Percentiles rank a stretch among this genome's conserved stretches.
phyloP scores from a whole-genome alignment of 2,113 vertebrate species.

The Thunnus thynnus region DNA sequence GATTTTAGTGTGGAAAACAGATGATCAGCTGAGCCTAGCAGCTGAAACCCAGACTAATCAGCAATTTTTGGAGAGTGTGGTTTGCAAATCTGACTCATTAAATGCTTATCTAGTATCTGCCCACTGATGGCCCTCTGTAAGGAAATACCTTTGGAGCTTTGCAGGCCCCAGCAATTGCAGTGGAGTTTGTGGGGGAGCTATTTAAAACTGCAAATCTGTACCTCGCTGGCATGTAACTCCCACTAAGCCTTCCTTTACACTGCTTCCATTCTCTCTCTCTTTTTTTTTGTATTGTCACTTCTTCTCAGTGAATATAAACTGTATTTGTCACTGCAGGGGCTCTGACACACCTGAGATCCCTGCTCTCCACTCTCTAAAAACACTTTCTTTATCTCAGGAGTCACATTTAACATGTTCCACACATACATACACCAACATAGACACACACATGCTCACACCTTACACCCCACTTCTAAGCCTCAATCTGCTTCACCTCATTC shows the following conservation, averaged over 20 bases:
- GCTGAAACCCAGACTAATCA: background rate
- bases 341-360: slow-evolving; percentile 18
- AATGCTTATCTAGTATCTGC: background rate
- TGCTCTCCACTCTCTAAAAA: slow-evolving; percentile 29
- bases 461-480: slow-evolving; percentile 39
- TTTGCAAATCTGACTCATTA: slow-evolving; percentile 10
- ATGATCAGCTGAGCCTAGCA: background rate
- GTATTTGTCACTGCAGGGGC: slow-evolving; percentile 28
- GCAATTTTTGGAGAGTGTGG: background rate
- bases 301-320: slow-evolving; percentile 15
- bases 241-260: background rate
- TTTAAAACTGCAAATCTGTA: background rate
- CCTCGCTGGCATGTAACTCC: background rate
- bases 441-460: slow-evolving; percentile 1
- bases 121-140: no score
- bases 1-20: background rate
- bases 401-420: slow-evolving; percentile 7
- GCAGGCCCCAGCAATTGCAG: background rate
- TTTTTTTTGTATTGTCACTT: slow-evolving; percentile 18
- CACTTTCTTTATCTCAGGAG: slow-evolving; percentile 8
- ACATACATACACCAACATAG: slow-evolving; percentile 3
- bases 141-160: background rate
- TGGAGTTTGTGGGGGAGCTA: background rate
- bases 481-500: slow-evolving; percentile 58
- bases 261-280: background rate